phyloP scores from a whole-genome alignment of 2,888 invertebrate genomes.

The Aporophyla nigra region DNA sequence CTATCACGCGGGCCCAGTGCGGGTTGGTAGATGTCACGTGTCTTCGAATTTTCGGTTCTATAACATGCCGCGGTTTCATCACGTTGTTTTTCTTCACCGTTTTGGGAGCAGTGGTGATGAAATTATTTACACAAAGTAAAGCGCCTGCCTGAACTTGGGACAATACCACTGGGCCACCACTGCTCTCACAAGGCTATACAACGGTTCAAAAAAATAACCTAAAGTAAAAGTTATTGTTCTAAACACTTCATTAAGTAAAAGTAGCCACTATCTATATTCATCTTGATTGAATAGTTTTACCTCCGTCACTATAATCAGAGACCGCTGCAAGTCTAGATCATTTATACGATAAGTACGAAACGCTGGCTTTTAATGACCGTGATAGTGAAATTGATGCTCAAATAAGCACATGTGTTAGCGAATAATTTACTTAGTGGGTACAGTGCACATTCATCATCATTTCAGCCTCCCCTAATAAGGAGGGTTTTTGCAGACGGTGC shows the following conservation, averaged over 20 bases:
- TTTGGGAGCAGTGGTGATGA: too few species aligned
- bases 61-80: too few species aligned
- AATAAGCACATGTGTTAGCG: not conserved
- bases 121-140: too few species aligned
- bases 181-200: not conserved
- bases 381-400: constrained; percentile 29
- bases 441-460: not conserved
- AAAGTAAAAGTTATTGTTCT: constrained; percentile 9
- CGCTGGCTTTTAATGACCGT: not conserved
- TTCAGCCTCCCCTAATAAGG: too few species aligned
- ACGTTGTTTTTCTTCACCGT: too few species aligned
- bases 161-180: too few species aligned
- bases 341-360: constrained; percentile 17
- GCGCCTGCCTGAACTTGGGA: too few species aligned
- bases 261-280: not conserved
- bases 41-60: too few species aligned
- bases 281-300: constrained; percentile 27
- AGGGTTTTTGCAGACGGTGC: not conserved
- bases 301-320: constrained; percentile 32
- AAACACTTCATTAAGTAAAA: constrained; percentile 6
- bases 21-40: too few species aligned
- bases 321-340: constrained; percentile 16
- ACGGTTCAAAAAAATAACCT: not conserved
- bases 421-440: not conserved
- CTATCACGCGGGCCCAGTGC: too few species aligned